Base-by-base conservation (phyloP, 2,113 vertebrate species). In the Oncorhynchus mykiss region DNA sequence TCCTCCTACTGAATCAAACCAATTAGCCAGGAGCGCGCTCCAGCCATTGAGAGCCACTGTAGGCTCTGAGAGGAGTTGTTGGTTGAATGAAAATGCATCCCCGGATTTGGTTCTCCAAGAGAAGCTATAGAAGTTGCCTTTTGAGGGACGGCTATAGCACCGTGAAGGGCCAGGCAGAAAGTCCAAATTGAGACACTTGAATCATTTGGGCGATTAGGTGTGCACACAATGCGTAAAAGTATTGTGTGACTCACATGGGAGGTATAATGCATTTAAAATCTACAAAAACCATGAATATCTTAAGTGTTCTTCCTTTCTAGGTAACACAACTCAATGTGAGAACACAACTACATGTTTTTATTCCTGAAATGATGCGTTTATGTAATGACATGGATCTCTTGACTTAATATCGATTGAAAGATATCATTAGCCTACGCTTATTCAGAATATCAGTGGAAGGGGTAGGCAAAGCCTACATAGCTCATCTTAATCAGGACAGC, bases 1-100 rank as follows among this genome's bases (percentile, higher is more conserved):
- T 72, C 92, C 94, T 94, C 34, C 11, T 67, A 31, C 66, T 67
- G 93, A 95, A 95, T 93, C 93, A 95, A 95, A 95, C 94, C 94
- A 95, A 95, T 95, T 95, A 95, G 94, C 92, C 92, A 91, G 92
- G 92, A 89, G 93, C 91, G 92, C 92, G 92, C 92, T 92, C 91
- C 91, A 91, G 90, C 92, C 92, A 94, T 93, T 94, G 92, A 94
- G 91, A 91, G 89, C 90, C 91, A 85, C 91, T 91, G 90, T 90
- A 89, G 87, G 91, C 94, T 93, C 95, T 94, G 89, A 82, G 90
- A 94, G 93, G 90, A 93, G 92, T 87, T 84, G 86, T 90, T 90
- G 92, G 87, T 84, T 94, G 93, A 95, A 94, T 93, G 90, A 89
- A 84, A 90, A 78, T 78, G 69, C 54, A 84, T 90, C 86, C 91